Base-by-base conservation (phyloP, 2,888 invertebrate species). In the Acleris literana region DNA sequence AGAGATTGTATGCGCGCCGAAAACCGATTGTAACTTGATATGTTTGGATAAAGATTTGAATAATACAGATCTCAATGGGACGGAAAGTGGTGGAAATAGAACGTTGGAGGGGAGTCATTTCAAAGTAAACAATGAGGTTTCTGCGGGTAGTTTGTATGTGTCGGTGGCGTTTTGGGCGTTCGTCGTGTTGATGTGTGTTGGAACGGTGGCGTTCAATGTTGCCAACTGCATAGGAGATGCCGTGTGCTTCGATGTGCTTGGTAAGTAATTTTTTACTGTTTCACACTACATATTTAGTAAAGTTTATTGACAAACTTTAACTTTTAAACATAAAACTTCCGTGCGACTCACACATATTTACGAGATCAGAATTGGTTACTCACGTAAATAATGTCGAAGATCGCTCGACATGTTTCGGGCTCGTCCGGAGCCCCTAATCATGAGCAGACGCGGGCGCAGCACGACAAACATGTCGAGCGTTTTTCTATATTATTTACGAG, bases 171-270 rank as follows among this genome's bases (percentile, higher is more conserved):
- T 97, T 82, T 97, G 96, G 96, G 89, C 93, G 3, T 97, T 96
- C 73, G 94, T 97, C 0, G 71, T 95, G 1, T 83, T 96, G 22
- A 94, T 96, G 93, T 95, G 95, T 52, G 71, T 96, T 1, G 97
- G 97, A 33, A 96, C 95, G 2, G 95, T 97, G 66, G 95, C 96
- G 3, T 97, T 96, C 79, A 97, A 97, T 82, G 97, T 98, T 0
- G 94, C 95, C 43, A 96, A 97, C 77, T 97, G 96, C 55, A 95
- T 98, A 48, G 96, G 97, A 48, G 98, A 98, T 85, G 97, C 98
- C 0, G 95, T 98, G 39, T 97, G 97, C 82, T 98, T 98, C 79
- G 97, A 98, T 84, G 94, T 97, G 25, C 92, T 98, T 48, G 97
- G 97, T 63, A 59, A 55, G 9, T 39, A 3, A 4, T 39, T 39